Conservation (phyloP, 2,888 invertebrate genomes). For the Linhomoeus sp. region DNA sequence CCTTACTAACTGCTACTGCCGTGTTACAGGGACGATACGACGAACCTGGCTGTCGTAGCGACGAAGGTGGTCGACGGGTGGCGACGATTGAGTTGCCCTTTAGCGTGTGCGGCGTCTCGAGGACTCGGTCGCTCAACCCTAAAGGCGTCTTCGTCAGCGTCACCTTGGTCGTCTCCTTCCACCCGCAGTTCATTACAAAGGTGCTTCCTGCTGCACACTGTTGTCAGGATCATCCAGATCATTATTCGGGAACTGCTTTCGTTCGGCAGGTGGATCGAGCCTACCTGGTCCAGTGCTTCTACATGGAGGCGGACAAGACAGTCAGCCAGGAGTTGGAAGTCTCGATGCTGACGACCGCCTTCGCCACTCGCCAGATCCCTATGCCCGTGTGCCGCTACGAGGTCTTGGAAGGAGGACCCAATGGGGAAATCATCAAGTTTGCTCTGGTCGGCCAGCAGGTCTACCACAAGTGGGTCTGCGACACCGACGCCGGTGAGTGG, state of each 20-base stretch:
- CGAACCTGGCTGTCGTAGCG: too few relatives aligned
- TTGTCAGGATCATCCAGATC: too few relatives aligned
- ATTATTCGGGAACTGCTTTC: too few relatives aligned
- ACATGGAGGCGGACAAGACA: too few relatives aligned
- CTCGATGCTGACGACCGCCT: not conserved
- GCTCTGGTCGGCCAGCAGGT: too few relatives aligned
- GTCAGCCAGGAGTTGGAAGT: conserved; percentile 4
- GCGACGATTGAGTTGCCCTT: conserved; percentile 26
- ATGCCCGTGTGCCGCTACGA: conserved; percentile 1
- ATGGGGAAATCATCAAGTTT: too few relatives aligned
- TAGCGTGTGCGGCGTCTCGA: conserved; percentile 23
- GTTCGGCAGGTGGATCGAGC: too few relatives aligned
- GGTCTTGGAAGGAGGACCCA: too few relatives aligned
- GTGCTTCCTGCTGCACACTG: not conserved
- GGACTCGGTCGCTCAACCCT: conserved; percentile 20
- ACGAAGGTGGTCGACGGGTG: conserved; percentile 5
- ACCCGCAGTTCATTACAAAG: conserved; percentile 5
- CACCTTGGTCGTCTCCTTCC: conserved; percentile 5
- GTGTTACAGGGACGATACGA: not conserved
- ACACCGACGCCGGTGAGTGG: too few relatives aligned
- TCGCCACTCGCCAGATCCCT: not conserved
- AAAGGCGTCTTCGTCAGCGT: conserved; percentile 5
- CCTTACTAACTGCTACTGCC: too few relatives aligned
- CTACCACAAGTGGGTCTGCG: too few relatives aligned
- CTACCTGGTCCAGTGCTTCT: too few relatives aligned